Evolutionary conservation across 2,113 vertebrate species (phyloP), one percentile per base, ranked within the genome.

Genomic region (Phoenicopterus ruber): DNA sequence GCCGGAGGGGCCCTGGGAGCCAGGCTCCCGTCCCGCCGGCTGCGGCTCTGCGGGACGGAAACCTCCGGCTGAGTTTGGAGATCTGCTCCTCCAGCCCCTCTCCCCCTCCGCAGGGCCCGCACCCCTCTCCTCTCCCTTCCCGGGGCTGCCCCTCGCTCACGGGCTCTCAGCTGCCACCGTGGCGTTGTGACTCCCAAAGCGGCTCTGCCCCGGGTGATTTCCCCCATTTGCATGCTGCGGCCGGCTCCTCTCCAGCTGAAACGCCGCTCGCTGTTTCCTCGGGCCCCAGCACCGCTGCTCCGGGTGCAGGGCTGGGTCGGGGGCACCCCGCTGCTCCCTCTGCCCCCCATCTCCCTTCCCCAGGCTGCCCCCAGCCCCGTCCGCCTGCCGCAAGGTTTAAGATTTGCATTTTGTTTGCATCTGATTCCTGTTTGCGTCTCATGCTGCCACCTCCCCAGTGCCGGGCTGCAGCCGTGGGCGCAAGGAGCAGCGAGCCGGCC

Each of bases 121-220:
- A 11, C 28, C 29, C 77, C 22, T 66, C 70, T 36, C 15, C n/a
- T 49, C 16, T 62, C 18, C 44, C 59, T 49, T 6, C 47, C 8
- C 3, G 16, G 22, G 26, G 3, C 7, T 52, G 28, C 52, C 57
- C 71, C 21, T 47, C 2, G 1, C 47, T 57, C 49, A 3, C 0
- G 4, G n/a, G 16, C 54, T 38, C 44, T 49, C 17, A 4, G 47
- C 55, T 17, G 26, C n/a, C 52, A 8, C 61, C 54, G 31, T 7
- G 0, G 59, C 5, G 0, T 8, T 0, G 2, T 12, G 58, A 18
- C 32, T 28, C 67, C 73, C 3, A 0, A 2, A 10, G 65, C 40
- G 7, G 38, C 74, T 22, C 52, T 85, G n/a, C 42, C 67, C 19
- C 0, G 18, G 67, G 31, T 3, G 36, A 1, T 34, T 76, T 38